A percentile compares a stretch with the other conserved stretches of the same genome.
Evolutionary conservation across 2,888 invertebrate genomes (phyloP).

Genomic region (Ptychoptera albimana): DNA sequence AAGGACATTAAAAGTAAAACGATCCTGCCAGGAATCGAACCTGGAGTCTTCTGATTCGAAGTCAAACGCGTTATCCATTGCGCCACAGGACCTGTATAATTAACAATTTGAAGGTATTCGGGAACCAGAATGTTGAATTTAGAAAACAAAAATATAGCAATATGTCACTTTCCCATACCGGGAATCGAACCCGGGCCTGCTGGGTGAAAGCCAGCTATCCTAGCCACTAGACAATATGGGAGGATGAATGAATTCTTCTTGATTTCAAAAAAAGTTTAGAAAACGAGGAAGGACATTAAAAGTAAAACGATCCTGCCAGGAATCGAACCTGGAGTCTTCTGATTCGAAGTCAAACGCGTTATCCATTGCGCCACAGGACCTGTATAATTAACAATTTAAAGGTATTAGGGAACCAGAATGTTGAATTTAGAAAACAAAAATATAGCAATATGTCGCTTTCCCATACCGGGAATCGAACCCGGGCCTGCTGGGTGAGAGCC

Average conservation of each 20-base stretch:
- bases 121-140: no score
- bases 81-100: constrained; percentile 1
- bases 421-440: no score
- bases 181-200: constrained; percentile 6
- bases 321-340: constrained; percentile 6
- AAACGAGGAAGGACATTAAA: no score
- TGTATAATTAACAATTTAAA: no score
- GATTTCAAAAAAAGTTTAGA: no score
- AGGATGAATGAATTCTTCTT: neutral
- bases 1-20: no score
- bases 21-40: constrained; percentile 6
- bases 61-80: constrained; percentile 6
- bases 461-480: constrained; percentile 6
- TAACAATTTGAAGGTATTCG: no score
- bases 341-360: constrained; percentile 5
- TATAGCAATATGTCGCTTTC: neutral
- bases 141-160: no score
- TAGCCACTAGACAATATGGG: constrained; percentile 9
- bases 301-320: constrained; percentile 1
- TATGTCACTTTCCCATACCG: constrained; percentile 5
- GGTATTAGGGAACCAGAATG: no score
- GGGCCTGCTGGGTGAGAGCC: no score
- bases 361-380: constrained; percentile 1
- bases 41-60: constrained; percentile 5
- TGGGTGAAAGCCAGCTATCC: constrained; percentile 6